Evolutionary conservation across 1,140 invertebrate species (phyloP).

Genomic region (Drosophila ambigua): DNA sequence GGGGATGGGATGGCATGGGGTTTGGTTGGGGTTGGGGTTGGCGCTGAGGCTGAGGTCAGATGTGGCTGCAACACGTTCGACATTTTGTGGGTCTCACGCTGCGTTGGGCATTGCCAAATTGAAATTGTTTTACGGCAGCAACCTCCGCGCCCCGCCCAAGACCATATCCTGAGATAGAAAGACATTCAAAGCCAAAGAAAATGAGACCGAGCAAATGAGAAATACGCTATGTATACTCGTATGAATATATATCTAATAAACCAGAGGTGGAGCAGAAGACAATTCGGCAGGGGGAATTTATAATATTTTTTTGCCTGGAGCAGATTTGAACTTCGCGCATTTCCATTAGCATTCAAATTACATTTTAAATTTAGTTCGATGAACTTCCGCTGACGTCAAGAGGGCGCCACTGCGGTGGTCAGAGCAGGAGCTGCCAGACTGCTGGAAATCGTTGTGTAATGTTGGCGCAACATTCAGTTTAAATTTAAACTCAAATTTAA

Average conservation of each 20-base stretch:
- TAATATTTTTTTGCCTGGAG: too few relatives aligned
- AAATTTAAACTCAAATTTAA: constrained; percentile 7
- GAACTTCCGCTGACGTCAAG: too few relatives aligned
- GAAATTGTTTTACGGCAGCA: constrained; percentile 62
- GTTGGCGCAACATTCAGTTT: background rate
- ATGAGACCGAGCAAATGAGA: background rate
- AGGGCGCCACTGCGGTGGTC: too few relatives aligned
- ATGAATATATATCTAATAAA: too few relatives aligned
- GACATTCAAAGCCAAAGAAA: background rate
- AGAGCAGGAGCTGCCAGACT: background rate
- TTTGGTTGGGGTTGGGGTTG: background rate
- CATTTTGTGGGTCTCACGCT: constrained; percentile 70
- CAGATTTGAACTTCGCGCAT: too few relatives aligned
- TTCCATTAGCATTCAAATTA: too few relatives aligned
- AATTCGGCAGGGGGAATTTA: too few relatives aligned
- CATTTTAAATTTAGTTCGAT: too few relatives aligned
- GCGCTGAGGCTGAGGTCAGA: constrained; percentile 17
- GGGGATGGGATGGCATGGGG: background rate
- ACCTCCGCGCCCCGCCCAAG: constrained; percentile 2
- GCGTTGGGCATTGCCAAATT: constrained; percentile 72
- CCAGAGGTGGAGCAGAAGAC: too few relatives aligned
- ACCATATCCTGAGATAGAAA: background rate
- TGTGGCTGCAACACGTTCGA: constrained; percentile 60
- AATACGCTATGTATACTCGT: too few relatives aligned
- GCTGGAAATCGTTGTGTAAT: background rate